Base-by-base conservation (phyloP, 2,797 vertebrate genomes). In the Lycodopsis pacificus region DNA sequence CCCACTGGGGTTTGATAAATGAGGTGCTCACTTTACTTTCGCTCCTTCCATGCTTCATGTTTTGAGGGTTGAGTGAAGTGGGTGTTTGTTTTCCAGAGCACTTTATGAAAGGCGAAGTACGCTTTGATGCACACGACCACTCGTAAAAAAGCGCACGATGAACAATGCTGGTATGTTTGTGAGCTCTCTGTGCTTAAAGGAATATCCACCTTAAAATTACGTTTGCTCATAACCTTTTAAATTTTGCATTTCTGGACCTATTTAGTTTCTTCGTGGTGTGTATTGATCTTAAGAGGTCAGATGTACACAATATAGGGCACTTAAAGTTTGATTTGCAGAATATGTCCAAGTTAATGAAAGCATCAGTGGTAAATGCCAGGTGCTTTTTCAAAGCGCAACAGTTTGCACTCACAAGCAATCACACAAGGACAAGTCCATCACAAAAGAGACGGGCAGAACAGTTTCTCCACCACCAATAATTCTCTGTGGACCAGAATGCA, bases 1-100 rank as follows among this genome's bases (percentile, higher is more conserved):
- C 92, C 92, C 88, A 91, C 88, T 86, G 92, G 91, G 88, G 87
- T 87, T 93, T 94, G 91, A 94, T 94, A 93, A 94, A 95, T 91
- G 89, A 93, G 93, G 83, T 88, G 85, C 85, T 92, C 87, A 73
- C 84, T 84, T 87, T 84, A 57, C 83, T 87, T 66, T 76, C 75
- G 57, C 87, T 82, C 79, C 73, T 81, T 92, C 90, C 62, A 65
- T 75, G 88, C 84, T 67, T 87, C 77, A 67, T 89, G 81, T 88
- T 89, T 88, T 71, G 80, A 86, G 89, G 85, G 84, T 77, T 82
- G 90, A 90, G 85, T 77, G 89, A 93, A 92, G 88, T 88, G 89
- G 88, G 89, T 88, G 90, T 93, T 92, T 92, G 90, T 92, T 93
- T 92, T 86, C 80, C 57, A 58, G 73, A 65, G 79, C 80, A 78